Base-by-base conservation (phyloP, 2,113 vertebrate species). In the Bettongia penicillata region DNA sequence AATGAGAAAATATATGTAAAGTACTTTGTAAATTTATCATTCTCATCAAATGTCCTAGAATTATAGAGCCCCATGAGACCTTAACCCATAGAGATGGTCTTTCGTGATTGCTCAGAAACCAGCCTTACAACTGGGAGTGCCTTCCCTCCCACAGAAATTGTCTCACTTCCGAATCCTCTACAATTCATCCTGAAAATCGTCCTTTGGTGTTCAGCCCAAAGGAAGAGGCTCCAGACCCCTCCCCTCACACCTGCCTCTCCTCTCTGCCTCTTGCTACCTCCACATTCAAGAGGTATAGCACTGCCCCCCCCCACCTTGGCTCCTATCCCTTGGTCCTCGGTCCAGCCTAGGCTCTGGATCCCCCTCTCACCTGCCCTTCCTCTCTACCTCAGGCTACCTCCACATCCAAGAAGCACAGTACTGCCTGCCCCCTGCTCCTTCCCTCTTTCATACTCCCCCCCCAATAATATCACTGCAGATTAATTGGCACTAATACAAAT, bases 401-500 rank as follows among this genome's bases (percentile, higher is more conserved):
- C 24, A 90, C 12, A 3, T 7, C 0, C 23, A 53, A 55, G 53
- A 24, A 5, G 23, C 6, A 7, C 23, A 53, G 53, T 5, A 5
- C 53, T 53, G 7, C 55, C 26, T 1, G 8, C 50, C 23, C 95
- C 91, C 61, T 3, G 25, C 51, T 57, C 8, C 94, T 31, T 51
- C 51, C 68, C 68, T 84, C n/a, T 84, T 23, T 22, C 48, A 37
- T 24, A 5, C 89, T 57, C 96, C 95, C 51, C 89, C 96, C 96
- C 51, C 97, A 95, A 96, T 97, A 98, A 98, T 95, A 98, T 97
- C 97, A 43, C 97, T 94, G 52, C 98, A 97, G 98, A 98, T 98
- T 98, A 98, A 98, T 98, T 98, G 98, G 98, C 98, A 95, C 98
- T 98, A 98, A 98, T 97, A 98, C 98, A 98, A 98, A 97, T 95